phyloP scores from a whole-genome alignment of 1,140 invertebrate species.

The Papilio dardanus region DNA sequence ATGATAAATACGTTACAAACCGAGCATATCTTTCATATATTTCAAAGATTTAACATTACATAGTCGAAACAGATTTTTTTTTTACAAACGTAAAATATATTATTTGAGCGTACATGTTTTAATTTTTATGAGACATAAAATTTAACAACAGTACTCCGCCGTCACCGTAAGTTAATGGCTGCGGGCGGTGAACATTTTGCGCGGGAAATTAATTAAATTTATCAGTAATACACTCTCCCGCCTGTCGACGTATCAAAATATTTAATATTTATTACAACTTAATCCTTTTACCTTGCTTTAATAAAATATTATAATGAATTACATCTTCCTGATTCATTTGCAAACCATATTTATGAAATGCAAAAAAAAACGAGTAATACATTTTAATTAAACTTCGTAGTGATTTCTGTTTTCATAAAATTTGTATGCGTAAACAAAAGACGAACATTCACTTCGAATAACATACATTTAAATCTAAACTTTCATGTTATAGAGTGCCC shows the following conservation, averaged over 20 bases:
- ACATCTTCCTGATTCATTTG: conserved; percentile 8
- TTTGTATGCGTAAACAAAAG: conserved; percentile 32
- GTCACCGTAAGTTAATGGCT: conserved; percentile 35
- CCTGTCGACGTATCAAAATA: conserved; percentile 28
- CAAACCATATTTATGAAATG: neutral
- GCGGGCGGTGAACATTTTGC: conserved; percentile 34
- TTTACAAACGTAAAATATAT: neutral
- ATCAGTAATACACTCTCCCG: conserved; percentile 31
- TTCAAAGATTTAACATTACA: neutral
- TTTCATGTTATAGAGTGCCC: conserved; percentile 44
- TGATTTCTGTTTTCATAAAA: conserved; percentile 29
- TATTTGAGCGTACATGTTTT: conserved; percentile 24
- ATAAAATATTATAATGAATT: conserved; percentile 25
- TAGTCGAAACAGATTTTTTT: neutral
- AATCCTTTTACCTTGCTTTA: conserved; percentile 12
- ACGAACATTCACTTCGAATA: conserved; percentile 32
- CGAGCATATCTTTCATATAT: neutral
- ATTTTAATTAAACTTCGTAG: conserved; percentile 27
- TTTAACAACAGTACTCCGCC: conserved; percentile 34
- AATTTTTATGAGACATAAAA: conserved; percentile 39
- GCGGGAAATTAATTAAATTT: conserved; percentile 36
- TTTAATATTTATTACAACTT: conserved; percentile 19
- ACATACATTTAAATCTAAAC: conserved; percentile 51
- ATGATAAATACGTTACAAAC: neutral
- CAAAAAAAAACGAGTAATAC: neutral